Evolutionary conservation across 2,888 invertebrate genomes (phyloP).

Genomic region (Rhagophthalmus giganteus): DNA sequence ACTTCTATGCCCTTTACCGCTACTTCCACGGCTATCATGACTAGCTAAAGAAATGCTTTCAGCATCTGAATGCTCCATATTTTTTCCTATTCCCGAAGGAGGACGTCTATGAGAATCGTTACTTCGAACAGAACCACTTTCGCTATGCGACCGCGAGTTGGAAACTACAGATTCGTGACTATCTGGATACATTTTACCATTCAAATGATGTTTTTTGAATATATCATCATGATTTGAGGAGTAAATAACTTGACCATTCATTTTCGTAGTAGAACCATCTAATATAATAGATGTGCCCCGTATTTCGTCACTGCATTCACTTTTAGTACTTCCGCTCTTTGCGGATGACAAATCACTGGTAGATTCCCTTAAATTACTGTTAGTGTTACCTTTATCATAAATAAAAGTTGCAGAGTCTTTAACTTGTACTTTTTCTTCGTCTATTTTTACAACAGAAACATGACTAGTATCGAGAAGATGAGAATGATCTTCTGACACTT

Average conservation of each 20-base stretch:
- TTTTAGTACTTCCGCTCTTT: slow-evolving; percentile 44
- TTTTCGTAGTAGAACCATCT: slow-evolving; percentile 55
- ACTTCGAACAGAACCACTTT: slow-evolving; percentile 73
- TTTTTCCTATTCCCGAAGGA: slow-evolving; percentile 56
- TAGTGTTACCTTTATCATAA: slow-evolving; percentile 43
- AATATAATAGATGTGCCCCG: slow-evolving; percentile 56
- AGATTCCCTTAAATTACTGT: slow-evolving; percentile 46
- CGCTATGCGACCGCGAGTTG: slow-evolving; percentile 67
- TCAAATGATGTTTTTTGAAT: slow-evolving; percentile 42
- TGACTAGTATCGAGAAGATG: slow-evolving; percentile 76
- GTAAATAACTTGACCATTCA: slow-evolving; percentile 57
- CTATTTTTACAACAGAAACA: slow-evolving; percentile 89
- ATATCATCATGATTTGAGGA: slow-evolving; percentile 49
- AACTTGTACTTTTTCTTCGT: slow-evolving; percentile 73
- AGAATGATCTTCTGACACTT: slow-evolving; percentile 57
- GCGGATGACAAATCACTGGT: slow-evolving; percentile 53
- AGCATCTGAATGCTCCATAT: slow-evolving; percentile 71
- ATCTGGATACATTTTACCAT: slow-evolving; percentile 63
- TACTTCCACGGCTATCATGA: slow-evolving; percentile 71
- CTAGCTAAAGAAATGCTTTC: slow-evolving; percentile 83
- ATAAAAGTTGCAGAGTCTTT: slow-evolving; percentile 65
- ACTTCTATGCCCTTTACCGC: slow-evolving; percentile 57
- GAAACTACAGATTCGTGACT: slow-evolving; percentile 58
- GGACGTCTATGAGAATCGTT: slow-evolving; percentile 54
- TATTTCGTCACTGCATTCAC: slow-evolving; percentile 54